Conservation (phyloP, 2,113 vertebrate genomes). For the Mormoops blainvillei region DNA sequence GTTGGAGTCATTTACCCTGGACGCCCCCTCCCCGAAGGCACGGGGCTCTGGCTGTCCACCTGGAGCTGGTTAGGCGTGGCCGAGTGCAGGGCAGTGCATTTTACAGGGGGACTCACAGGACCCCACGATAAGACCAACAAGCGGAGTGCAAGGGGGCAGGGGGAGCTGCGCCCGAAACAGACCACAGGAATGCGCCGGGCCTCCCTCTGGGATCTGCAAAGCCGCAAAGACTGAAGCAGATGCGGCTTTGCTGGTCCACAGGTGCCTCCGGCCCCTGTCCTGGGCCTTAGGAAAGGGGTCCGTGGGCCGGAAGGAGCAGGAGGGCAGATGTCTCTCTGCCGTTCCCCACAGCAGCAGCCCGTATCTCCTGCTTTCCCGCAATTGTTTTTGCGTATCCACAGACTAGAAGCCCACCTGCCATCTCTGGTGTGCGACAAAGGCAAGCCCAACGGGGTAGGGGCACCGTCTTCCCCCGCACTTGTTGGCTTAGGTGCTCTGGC, state of each 20-base stretch:
- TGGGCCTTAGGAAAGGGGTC: not conserved
- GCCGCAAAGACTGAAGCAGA: not conserved
- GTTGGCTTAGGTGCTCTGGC: not conserved
- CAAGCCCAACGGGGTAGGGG: too few species aligned
- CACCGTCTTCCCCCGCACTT: too few species aligned
- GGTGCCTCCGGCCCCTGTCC: not conserved
- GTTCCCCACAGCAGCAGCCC: not conserved
- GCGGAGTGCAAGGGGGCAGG: not conserved
- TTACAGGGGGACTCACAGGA: not conserved
- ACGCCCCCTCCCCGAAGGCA: not conserved
- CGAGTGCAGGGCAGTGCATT: not conserved
- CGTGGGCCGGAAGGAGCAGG: not conserved
- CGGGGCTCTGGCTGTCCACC: not conserved
- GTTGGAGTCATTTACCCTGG: not conserved
- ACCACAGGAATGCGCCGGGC: not conserved
- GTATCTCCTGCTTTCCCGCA: not conserved
- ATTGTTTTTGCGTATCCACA: not conserved
- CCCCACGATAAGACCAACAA: rapidly evolving
- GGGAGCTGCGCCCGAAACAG: not conserved
- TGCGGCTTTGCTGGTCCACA: not conserved
- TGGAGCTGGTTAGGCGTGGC: not conserved
- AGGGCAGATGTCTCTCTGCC: not conserved
- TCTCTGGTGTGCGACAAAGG: not conserved
- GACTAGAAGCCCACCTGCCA: not conserved
- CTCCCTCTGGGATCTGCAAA: not conserved